Evolutionary conservation across 1,140 invertebrate species (phyloP).

Genomic region (Trichogramma pretiosum): DNA sequence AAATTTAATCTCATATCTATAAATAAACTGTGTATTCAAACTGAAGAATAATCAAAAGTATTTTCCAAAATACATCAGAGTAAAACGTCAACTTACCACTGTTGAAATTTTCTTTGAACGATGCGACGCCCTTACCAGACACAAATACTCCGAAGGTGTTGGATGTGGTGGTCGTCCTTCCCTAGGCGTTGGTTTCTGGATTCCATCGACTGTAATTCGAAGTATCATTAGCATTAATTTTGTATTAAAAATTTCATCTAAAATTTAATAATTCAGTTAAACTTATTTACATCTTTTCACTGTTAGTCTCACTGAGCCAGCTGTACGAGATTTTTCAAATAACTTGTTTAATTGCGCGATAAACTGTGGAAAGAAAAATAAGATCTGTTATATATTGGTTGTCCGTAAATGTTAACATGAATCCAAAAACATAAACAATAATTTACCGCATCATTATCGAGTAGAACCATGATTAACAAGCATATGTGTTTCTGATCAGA

Average conservation of each 20-base stretch:
- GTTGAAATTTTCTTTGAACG: constrained; percentile 72
- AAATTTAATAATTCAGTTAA: constrained; percentile 1
- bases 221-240: background rate
- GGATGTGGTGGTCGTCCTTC: constrained; percentile 49
- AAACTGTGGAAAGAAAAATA: constrained; percentile 49
- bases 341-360: constrained; percentile 55
- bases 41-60: too few relatives aligned
- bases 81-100: constrained; percentile 48
- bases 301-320: constrained; percentile 57
- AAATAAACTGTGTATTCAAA: too few relatives aligned
- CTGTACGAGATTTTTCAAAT: constrained; percentile 55
- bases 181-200: constrained; percentile 58
- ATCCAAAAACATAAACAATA: too few relatives aligned
- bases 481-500: constrained; percentile 40
- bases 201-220: constrained; percentile 61
- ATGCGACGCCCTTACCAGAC: constrained; percentile 60
- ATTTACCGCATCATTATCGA: constrained; percentile 58
- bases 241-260: constrained; percentile 7
- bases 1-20: too few relatives aligned
- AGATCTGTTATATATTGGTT: background rate
- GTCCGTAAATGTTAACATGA: constrained; percentile 14
- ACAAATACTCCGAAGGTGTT: constrained; percentile 60
- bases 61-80: too few relatives aligned
- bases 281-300: constrained; percentile 63
- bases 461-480: constrained; percentile 58